Conservation (phyloP, 1,140 invertebrate species). For the Oscheius sp. region DNA sequence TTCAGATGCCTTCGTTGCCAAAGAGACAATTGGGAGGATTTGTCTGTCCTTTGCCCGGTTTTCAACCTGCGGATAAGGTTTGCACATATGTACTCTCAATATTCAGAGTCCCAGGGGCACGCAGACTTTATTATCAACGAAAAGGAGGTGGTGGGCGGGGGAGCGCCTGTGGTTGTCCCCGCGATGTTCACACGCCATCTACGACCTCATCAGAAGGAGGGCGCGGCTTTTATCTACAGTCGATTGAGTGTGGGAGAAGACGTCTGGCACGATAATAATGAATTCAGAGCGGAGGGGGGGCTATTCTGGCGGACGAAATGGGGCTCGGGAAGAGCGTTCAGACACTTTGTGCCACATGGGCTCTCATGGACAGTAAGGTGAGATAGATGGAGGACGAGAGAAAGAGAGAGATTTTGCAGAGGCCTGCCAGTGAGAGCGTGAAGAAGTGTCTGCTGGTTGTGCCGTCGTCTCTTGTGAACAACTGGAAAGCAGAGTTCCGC, state of each 20-base stretch:
- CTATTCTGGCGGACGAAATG: constrained; percentile 36
- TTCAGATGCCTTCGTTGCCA: too few relatives aligned
- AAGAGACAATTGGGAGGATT: too few relatives aligned
- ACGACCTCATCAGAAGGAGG: constrained; percentile 28
- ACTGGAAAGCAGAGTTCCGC: constrained; percentile 32
- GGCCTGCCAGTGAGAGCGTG: neutral
- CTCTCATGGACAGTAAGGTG: constrained; percentile 19
- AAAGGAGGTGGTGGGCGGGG: too few relatives aligned
- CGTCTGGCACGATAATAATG: neutral
- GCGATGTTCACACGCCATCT: constrained; percentile 14
- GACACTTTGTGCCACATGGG: constrained; percentile 27
- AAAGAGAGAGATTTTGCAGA: neutral
- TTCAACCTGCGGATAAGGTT: too few relatives aligned
- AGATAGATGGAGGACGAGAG: too few relatives aligned
- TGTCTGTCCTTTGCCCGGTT: too few relatives aligned
- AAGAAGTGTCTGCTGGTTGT: constrained; percentile 25
- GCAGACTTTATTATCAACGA: too few relatives aligned
- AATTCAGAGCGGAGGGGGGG: constrained; percentile 17
- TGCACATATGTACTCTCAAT: too few relatives aligned
- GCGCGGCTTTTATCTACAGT: constrained; percentile 12
- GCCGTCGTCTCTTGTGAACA: constrained; percentile 30
- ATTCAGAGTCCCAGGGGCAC: too few relatives aligned
- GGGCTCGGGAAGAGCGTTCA: constrained; percentile 34
- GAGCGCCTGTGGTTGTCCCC: neutral
- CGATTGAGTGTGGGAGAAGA: neutral